Percentiles rank a stretch among this genome's conserved stretches.
These are phyloP conservation scores for Rousettus leschenaultii DNA, from an alignment of 2,113 vertebrate species.

Conservation along the genomic window DNA sequence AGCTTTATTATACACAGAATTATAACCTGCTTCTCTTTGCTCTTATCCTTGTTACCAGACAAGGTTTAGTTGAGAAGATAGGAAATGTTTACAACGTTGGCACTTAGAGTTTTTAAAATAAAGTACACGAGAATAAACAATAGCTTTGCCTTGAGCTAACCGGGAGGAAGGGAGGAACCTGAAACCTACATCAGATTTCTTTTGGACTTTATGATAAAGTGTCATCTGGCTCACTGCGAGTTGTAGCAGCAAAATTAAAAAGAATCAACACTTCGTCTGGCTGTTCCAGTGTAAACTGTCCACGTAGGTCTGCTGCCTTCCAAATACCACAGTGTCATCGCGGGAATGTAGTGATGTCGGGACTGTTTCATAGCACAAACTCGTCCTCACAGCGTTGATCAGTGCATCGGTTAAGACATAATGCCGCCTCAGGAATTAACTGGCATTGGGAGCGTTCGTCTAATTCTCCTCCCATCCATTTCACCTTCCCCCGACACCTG, in stretches of 20 bases:
- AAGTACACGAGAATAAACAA: slow-evolving; percentile 9
- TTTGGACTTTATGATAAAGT: slow-evolving; percentile 44
- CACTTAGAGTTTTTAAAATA: slow-evolving; percentile 76
- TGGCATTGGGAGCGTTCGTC: slow-evolving; percentile 71
- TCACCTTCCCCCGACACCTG: not conserved
- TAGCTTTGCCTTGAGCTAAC: slow-evolving; percentile 74
- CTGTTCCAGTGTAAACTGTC: slow-evolving; percentile 53
- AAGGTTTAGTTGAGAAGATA: slow-evolving; percentile 72
- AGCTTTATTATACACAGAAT: slow-evolving; percentile 62
- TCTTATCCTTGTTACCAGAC: slow-evolving; percentile 69
- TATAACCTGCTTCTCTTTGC: slow-evolving; percentile 77
- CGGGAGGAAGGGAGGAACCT: slow-evolving; percentile 45
- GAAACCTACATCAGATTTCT: slow-evolving; percentile 46
- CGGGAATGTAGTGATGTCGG: slow-evolving; percentile 49
- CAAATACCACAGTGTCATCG: slow-evolving; percentile 46
- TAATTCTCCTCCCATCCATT: not conserved
- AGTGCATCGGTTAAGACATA: slow-evolving; percentile 75
- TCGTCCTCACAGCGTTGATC: slow-evolving; percentile 72
- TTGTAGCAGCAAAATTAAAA: slow-evolving; percentile 70
- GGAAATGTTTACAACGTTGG: slow-evolving; percentile 81
- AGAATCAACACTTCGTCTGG: slow-evolving; percentile 41
- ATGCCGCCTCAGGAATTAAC: slow-evolving; percentile 84
- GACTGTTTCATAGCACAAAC: slow-evolving; percentile 81
- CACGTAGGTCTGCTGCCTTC: slow-evolving; percentile 74
- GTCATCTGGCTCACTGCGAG: slow-evolving; percentile 67